Conservation (phyloP, 2,797 vertebrate genomes). For the Odontamblyopus lacepedii region DNA sequence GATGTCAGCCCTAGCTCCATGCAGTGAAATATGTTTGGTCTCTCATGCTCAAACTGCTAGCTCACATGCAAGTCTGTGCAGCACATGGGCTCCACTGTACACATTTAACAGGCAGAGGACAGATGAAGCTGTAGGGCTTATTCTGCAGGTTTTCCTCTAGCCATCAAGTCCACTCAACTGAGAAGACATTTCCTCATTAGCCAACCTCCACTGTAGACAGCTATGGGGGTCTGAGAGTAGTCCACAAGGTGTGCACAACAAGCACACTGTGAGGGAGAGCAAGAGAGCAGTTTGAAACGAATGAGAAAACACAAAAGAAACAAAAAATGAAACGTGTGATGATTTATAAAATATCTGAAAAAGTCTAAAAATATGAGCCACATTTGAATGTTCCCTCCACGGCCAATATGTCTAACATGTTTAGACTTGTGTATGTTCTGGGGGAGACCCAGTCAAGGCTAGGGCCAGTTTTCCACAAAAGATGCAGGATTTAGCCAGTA, state of each 20-base stretch:
- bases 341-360: neutral
- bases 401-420: conserved; percentile 57
- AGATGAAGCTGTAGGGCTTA: conserved; percentile 78
- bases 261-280: conserved; percentile 31
- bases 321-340: neutral
- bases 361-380: neutral
- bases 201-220: conserved; percentile 76
- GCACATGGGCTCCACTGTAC: conserved; percentile 40
- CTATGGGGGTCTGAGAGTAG: conserved; percentile 69
- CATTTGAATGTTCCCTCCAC: conserved; percentile 25
- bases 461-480: conserved; percentile 52
- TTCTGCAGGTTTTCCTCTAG: conserved; percentile 78
- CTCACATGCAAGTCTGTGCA: neutral
- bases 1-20: conserved; percentile 72
- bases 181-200: conserved; percentile 82
- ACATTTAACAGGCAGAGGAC: conserved; percentile 57
- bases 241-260: conserved; percentile 53
- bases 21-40: conserved; percentile 68
- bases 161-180: conserved; percentile 79
- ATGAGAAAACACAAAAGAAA: conserved; percentile 7
- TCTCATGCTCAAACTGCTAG: conserved; percentile 40
- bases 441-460: conserved; percentile 43
- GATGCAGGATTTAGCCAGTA: conserved; percentile 54
- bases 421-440: conserved; percentile 32
- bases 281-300: conserved; percentile 7